Conservation (phyloP, 2,888 invertebrate genomes). For the Drosophila acutilabella region DNA sequence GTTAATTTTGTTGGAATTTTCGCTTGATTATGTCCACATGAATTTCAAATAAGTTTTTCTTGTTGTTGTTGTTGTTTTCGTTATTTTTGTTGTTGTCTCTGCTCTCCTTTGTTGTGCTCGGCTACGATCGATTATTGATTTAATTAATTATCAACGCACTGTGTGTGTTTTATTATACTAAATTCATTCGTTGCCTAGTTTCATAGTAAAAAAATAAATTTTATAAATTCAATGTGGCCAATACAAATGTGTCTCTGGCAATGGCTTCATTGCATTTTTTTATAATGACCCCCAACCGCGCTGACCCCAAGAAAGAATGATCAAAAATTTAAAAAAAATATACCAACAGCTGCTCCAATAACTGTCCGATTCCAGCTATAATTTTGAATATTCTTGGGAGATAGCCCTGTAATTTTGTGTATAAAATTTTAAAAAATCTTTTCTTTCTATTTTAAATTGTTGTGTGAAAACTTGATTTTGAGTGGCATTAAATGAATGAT, state of each 20-base stretch:
- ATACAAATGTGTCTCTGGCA: slow-evolving; percentile 29
- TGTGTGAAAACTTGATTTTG: neutral
- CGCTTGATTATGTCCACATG: slow-evolving; percentile 80
- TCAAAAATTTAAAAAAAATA: neutral
- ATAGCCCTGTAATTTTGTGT: neutral
- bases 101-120: slow-evolving; percentile 44
- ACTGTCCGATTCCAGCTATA: slow-evolving; percentile 10
- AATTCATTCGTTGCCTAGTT: slow-evolving; percentile 14
- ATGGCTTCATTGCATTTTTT: slow-evolving; percentile 51
- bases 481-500: neutral
- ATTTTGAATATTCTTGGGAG: neutral
- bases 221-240: slow-evolving; percentile 48
- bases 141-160: slow-evolving; percentile 78
- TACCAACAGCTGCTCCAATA: slow-evolving; percentile 32
- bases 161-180: slow-evolving; percentile 52
- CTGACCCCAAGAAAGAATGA: slow-evolving; percentile 2
- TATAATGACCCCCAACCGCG: slow-evolving; percentile 35
- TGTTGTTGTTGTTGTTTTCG: slow-evolving; percentile 27
- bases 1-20: slow-evolving; percentile 70
- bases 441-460: neutral
- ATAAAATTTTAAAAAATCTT: neutral
- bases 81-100: slow-evolving; percentile 30
- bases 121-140: slow-evolving; percentile 75
- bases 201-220: slow-evolving; percentile 31
- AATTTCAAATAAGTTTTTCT: slow-evolving; percentile 44